phyloP scores from a whole-genome alignment of 2,113 vertebrate genomes.

The Pleuronectes platessa region DNA sequence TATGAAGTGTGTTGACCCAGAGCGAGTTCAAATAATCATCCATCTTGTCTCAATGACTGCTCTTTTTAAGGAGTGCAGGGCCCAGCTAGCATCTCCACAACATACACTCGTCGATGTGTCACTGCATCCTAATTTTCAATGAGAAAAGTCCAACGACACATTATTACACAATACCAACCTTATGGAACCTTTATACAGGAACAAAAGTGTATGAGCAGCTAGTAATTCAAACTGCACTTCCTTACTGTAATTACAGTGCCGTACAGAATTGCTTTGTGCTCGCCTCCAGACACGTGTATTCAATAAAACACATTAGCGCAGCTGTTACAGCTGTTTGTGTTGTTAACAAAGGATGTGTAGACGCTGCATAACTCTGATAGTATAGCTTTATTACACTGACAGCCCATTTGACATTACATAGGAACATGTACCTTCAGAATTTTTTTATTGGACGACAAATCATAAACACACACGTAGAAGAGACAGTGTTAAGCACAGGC shows the following conservation, averaged over 20 bases:
- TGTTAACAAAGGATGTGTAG: not conserved
- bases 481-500: slow-evolving; percentile 49
- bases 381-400: slow-evolving; percentile 80
- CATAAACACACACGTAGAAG: slow-evolving; percentile 16
- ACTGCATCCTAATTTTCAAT: not conserved
- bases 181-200: slow-evolving; percentile 19
- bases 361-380: slow-evolving; percentile 27
- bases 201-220: not conserved
- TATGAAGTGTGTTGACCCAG: not conserved
- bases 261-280: not conserved
- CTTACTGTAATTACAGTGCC: slow-evolving; percentile 23
- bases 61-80: too few species aligned
- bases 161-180: not conserved
- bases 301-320: not conserved
- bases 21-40: not conserved
- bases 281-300: slow-evolving; percentile 2
- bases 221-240: not conserved
- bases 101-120: not conserved
- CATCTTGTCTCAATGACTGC: not conserved
- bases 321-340: not conserved
- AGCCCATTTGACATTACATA: slow-evolving; percentile 66
- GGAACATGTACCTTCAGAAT: slow-evolving; percentile 78
- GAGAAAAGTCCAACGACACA: not conserved
- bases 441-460: slow-evolving; percentile 31
- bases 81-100: not conserved